Evolutionary conservation across 2,113 vertebrate genomes (phyloP), one percentile per base, ranked within the genome.

Genomic region (Piprites chloris): DNA sequence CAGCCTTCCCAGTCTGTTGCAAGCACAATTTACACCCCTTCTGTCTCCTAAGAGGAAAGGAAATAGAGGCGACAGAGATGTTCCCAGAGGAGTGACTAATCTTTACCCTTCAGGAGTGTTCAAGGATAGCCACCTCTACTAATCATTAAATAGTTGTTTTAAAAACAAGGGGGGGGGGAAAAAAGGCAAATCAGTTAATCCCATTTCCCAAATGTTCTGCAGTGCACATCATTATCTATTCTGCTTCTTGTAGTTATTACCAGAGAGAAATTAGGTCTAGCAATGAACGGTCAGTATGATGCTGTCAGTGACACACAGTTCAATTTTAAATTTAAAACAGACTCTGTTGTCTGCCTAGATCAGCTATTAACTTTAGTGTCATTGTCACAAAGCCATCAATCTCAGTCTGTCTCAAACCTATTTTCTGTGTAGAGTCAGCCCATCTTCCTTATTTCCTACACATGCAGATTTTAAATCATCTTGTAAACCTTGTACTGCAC

Each of bases 331-430:
- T 96, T 92, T 96, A 90, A 97, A 97, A 94, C 90, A 85, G 93
- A 88, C 68, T 82, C 88, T 95, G 79, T 94, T 92, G 89, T 95
- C 87, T 95, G 92, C 88, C 85, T 94, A 0, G 82, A 74, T 93
- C 91, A 94, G 94, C 95, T 93, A 96, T 97, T 97, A 97, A 96
- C 93, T 97, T 94, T 61, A 77, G 82, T 97, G 93, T 96, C 96
- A 92, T 93, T 95, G 89, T 93, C 94, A 96, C 94, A 95, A 94
- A 96, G 91, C 93, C 80, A 96, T 97, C 96, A 94, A 93, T 96
- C 93, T 96, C 92, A 2, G 27, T 93, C 85, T 75, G 79, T 94
- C 92, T 82, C 79, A 80, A 93, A 80, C 65, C 65, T 67, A 77
- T 97, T 96, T 94, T 92, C 93, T 91, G 27, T 68, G 61, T 74